These are phyloP conservation scores for Gasteruption jaculator DNA, from an alignment of 2,888 invertebrate genomes.

Conservation along the genomic window DNA sequence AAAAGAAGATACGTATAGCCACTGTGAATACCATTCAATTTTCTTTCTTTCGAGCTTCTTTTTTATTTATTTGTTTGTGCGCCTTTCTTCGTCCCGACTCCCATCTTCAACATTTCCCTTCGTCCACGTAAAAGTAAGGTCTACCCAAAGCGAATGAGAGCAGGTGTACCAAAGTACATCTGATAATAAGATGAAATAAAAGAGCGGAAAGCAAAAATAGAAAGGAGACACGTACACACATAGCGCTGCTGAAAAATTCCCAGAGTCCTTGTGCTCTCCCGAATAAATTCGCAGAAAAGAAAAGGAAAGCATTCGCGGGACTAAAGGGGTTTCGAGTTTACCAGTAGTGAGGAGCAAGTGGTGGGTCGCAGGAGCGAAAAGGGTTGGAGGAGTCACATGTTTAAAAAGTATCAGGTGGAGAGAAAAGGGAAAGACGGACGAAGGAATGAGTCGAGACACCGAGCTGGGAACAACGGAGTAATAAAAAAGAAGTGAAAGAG, in stretches of 20 bases:
- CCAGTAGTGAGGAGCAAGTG: conserved; percentile 1
- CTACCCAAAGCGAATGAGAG: too few relatives aligned
- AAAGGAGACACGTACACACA: conserved; percentile 3
- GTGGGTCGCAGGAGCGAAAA: conserved; percentile 2
- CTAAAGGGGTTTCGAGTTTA: too few relatives aligned
- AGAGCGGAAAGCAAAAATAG: conserved; percentile 3
- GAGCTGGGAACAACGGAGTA: conserved; percentile 35
- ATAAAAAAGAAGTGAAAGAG: conserved; percentile 28
- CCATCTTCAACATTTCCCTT: conserved; percentile 11
- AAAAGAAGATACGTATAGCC: too few relatives aligned
- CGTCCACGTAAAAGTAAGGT: too few relatives aligned
- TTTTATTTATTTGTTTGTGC: conserved; percentile 7
- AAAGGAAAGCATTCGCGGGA: too few relatives aligned
- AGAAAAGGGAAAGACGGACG: conserved; percentile 27
- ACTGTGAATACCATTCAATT: too few relatives aligned
- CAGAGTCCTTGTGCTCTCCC: conserved; percentile 18
- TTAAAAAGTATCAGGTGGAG: too few relatives aligned
- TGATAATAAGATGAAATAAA: conserved; percentile 5
- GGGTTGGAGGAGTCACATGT: conserved; percentile 15
- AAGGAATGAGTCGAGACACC: too few relatives aligned
- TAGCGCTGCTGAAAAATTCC: conserved; percentile 7
- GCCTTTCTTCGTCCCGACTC: conserved; percentile 5
- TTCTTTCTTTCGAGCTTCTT: too few relatives aligned
- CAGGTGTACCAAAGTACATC: conserved; percentile 21
- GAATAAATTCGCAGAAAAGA: conserved; percentile 22